Evolutionary conservation across 2,888 invertebrate species (phyloP), one percentile per base, ranked within the genome.

Genomic region (Nyleta sp.): DNA sequence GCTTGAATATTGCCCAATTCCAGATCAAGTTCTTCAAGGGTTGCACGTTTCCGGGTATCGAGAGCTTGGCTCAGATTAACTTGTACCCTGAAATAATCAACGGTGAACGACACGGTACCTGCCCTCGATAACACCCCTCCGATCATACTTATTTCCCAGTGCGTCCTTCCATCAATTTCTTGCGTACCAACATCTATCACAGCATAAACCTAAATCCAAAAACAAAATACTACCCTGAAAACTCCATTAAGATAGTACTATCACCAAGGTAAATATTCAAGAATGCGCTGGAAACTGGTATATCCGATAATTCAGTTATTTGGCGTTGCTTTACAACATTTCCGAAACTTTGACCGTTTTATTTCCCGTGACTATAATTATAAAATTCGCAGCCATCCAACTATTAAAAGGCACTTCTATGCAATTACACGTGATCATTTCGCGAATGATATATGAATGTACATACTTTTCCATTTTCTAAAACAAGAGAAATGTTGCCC

Each of bases 1-100:
- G 96, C 93, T 90, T 96, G 96, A 82, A 97, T 96, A 87, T 97
- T 96, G 2, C 96, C 96, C 80, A 96, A 89, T 88, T 96, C 96
- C 59, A 97, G 91, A 86, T 96, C 94, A 33, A 97, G 91, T 81
- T 95, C 94, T 83, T 95, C 94, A 42, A 97, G 92, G 78, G 92
- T 91, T 0, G 96, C 95, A 17, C 93, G 93, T 77, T 95, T 92
- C 72, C 95, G 92, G 0, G 95, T 95, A 86, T 97, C 96, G 82
- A 96, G 91, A 0, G 95, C 93, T 89, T 97, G 97, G 67, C 94
- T 95, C 1, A 96, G 84, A 67, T 94, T 93, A 8, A 95, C 86
- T 81, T 94, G 93, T 1, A 94, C 94, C 82, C 93, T 94, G 48
- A 96, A 92, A 86, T 96, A 95, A 85, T 96, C 95, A n/a, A 96